phyloP scores from a whole-genome alignment of 2,113 vertebrate species.

The human region DNA sequence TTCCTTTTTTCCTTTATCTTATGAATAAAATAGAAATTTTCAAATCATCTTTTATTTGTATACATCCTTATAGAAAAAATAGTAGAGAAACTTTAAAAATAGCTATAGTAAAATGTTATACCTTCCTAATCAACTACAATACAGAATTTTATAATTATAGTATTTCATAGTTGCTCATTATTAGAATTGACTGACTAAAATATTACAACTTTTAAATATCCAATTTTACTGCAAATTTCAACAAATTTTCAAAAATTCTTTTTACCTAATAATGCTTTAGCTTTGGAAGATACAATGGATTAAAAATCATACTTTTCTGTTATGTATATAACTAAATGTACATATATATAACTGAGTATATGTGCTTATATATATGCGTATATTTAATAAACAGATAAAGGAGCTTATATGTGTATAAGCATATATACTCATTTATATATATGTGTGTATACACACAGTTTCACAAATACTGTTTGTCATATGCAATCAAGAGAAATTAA shows the following conservation, averaged over 20 bases:
- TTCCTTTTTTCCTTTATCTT: constrained; percentile 35
- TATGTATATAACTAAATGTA: not conserved
- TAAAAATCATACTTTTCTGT: constrained; percentile 21
- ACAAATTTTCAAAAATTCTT: constrained; percentile 33
- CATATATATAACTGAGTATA: not conserved
- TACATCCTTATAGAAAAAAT: not conserved
- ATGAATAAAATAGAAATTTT: constrained; percentile 36
- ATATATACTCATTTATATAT: no score
- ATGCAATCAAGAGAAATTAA: not conserved
- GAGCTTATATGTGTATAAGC: no score
- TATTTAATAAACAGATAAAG: no score
- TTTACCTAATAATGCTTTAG: not conserved
- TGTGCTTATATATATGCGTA: not conserved
- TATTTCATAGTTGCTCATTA: constrained; percentile 32
- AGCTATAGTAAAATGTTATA: not conserved
- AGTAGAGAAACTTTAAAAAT: constrained; percentile 3
- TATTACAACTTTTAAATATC: not conserved
- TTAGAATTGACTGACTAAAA: not conserved
- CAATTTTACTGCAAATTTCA: constrained; percentile 36
- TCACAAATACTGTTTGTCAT: not conserved
- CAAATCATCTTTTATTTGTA: constrained; percentile 13
- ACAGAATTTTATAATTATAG: constrained; percentile 13
- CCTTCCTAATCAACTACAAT: constrained; percentile 17
- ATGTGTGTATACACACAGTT: not conserved
- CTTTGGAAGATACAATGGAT: not conserved